A percentile compares a stretch with the other conserved stretches of the same genome.
These are phyloP conservation scores for Rhabdomys dilectus DNA, from an alignment of 2,113 vertebrate genomes.

Conservation along the genomic window DNA sequence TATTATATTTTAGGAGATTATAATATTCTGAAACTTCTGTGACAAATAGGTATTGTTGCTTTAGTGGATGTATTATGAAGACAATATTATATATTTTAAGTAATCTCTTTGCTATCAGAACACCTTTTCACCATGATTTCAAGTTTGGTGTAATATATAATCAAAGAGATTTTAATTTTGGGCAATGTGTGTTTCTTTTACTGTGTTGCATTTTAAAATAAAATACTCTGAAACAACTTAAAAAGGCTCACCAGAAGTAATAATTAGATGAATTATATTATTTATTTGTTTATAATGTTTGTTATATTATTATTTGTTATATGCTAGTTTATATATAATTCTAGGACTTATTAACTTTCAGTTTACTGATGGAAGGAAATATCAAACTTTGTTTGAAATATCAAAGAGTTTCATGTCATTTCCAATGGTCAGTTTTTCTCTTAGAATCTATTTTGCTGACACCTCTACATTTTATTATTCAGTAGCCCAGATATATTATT, in stretches of 20 bases:
- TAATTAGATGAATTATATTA: background rate
- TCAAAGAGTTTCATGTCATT: background rate
- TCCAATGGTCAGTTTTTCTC: background rate
- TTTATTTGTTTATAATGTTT: background rate
- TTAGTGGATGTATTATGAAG: background rate
- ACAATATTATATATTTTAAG: background rate
- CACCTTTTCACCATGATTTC: background rate
- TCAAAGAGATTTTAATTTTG: background rate
- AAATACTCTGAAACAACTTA: background rate
- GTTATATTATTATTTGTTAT: background rate
- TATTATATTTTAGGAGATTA: background rate
- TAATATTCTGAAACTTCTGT: background rate
- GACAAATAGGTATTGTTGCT: no score
- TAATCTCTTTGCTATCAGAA: no score
- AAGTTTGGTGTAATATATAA: background rate
- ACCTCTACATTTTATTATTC: background rate
- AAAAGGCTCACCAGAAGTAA: background rate
- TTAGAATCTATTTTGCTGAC: background rate
- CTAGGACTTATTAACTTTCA: background rate
- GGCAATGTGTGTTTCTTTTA: background rate
- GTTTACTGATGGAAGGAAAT: background rate
- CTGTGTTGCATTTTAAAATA: background rate
- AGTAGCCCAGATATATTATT: background rate
- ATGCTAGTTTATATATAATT: background rate
- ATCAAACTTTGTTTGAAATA: conserved; percentile 5